These are phyloP conservation scores for Ligdia adustata DNA, from an alignment of 2,888 invertebrate genomes.

Conservation along the genomic window DNA sequence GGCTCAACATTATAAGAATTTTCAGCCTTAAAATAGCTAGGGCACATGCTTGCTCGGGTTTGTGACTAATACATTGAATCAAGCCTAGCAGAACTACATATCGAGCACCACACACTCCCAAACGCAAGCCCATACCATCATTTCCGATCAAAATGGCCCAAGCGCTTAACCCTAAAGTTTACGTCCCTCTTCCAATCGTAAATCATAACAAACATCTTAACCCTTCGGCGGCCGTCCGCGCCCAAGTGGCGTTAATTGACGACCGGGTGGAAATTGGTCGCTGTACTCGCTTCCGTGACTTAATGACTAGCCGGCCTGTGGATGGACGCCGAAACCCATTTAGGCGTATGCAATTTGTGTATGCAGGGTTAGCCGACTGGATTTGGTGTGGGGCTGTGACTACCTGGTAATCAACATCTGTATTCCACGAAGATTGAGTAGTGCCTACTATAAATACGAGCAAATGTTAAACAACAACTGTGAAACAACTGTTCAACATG, in stretches of 20 bases:
- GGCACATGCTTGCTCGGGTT: no score
- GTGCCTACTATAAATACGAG: no score
- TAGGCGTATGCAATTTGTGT: constrained; percentile 79
- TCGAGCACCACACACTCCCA: constrained; percentile 1
- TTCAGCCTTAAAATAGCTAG: no score
- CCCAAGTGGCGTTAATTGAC: constrained; percentile 80
- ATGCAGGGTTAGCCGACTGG: constrained; percentile 66
- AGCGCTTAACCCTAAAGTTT: constrained; percentile 28
- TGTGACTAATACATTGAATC: no score
- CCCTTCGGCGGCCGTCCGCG: constrained; percentile 64
- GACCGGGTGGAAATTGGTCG: constrained; percentile 79
- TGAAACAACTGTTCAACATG: no score
- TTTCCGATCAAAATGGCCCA: constrained; percentile 24
- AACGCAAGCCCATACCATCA: constrained; percentile 16
- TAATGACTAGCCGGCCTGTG: constrained; percentile 78
- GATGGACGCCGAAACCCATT: constrained; percentile 80
- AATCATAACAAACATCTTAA: constrained; percentile 82
- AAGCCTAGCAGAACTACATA: no score
- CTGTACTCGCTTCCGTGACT: constrained; percentile 80
- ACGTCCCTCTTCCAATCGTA: constrained; percentile 53
- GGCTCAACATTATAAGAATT: no score
- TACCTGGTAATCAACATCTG: no score
- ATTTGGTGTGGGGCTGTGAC: constrained; percentile 49
- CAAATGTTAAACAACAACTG: no score
- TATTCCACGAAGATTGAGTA: no score